These are phyloP conservation scores for Cichlasoma orientale DNA, from an alignment of 2,797 vertebrate species.

Conservation along the genomic window DNA sequence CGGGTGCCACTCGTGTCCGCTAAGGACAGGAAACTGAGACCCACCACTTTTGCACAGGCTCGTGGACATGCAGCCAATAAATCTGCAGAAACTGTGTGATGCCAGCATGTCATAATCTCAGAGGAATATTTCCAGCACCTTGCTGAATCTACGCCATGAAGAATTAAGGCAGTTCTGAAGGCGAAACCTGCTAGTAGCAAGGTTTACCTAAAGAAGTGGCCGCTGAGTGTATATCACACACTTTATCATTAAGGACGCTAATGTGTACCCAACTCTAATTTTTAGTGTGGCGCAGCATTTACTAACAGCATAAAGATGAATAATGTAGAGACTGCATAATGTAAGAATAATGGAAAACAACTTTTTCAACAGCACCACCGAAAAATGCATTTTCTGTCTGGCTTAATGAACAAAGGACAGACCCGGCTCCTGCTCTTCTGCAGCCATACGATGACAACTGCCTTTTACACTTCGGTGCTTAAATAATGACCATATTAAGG, in stretches of 20 bases:
- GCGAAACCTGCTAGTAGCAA: neutral
- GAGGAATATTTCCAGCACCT: neutral
- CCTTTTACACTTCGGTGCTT: neutral
- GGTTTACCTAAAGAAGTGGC: neutral
- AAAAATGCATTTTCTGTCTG: neutral
- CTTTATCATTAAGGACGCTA: constrained; percentile 1
- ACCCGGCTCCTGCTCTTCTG: neutral
- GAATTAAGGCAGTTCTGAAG: neutral
- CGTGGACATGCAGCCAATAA: neutral
- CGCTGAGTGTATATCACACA: neutral
- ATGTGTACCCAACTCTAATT: constrained; percentile 17
- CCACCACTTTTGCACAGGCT: neutral
- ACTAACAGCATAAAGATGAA: constrained; percentile 31
- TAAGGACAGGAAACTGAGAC: too few relatives aligned
- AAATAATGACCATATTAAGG: neutral
- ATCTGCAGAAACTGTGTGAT: neutral
- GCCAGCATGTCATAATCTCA: neutral
- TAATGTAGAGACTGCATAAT: constrained; percentile 28
- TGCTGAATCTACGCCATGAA: rapidly evolving
- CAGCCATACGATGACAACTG: neutral
- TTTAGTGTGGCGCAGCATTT: constrained; percentile 25
- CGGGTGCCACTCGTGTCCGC: neutral
- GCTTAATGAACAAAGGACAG: neutral
- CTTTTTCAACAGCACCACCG: neutral
- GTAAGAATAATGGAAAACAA: neutral